Evolutionary conservation across 1,140 invertebrate species (phyloP).

Genomic region (Drosophila parabipectinata): DNA sequence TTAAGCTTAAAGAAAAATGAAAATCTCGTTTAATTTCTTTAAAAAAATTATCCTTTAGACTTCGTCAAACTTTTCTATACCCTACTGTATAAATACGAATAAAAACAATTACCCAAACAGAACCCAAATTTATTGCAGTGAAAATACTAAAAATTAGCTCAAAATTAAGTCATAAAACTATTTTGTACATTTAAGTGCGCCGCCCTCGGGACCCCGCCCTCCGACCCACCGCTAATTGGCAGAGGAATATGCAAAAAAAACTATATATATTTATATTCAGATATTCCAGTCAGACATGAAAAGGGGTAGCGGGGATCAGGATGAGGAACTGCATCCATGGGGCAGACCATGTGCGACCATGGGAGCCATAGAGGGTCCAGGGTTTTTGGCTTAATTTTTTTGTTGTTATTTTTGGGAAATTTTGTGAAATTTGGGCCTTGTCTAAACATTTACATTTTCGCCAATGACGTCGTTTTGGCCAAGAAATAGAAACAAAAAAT

Average conservation of each 20-base stretch:
- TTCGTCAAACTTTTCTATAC: neutral
- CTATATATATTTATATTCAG: neutral
- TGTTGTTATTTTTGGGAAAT: constrained; percentile 8
- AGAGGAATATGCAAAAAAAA: neutral
- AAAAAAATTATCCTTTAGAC: too few relatives aligned
- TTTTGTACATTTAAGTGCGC: constrained; percentile 51
- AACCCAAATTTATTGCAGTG: constrained; percentile 45
- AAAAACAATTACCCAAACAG: constrained; percentile 32
- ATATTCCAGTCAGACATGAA: neutral
- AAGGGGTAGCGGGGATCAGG: neutral
- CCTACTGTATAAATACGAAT: constrained; percentile 19
- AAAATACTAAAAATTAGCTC: constrained; percentile 62
- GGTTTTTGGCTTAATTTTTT: constrained; percentile 18
- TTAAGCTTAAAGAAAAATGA: too few relatives aligned
- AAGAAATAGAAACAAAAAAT: constrained; percentile 23
- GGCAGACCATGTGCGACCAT: constrained; percentile 27
- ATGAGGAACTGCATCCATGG: neutral
- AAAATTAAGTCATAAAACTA: constrained; percentile 72
- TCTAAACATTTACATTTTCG: constrained; percentile 79
- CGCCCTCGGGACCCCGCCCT: neutral
- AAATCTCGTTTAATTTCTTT: too few relatives aligned
- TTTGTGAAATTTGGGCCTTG: constrained; percentile 56
- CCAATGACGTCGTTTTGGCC: constrained; percentile 65
- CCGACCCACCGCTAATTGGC: constrained; percentile 23
- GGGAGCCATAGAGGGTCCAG: constrained; percentile 18